Percentiles rank a stretch among this genome's conserved stretches.
phyloP scores from a whole-genome alignment of 2,797 vertebrate genomes.

The Periophthalmus magnuspinnatus region DNA sequence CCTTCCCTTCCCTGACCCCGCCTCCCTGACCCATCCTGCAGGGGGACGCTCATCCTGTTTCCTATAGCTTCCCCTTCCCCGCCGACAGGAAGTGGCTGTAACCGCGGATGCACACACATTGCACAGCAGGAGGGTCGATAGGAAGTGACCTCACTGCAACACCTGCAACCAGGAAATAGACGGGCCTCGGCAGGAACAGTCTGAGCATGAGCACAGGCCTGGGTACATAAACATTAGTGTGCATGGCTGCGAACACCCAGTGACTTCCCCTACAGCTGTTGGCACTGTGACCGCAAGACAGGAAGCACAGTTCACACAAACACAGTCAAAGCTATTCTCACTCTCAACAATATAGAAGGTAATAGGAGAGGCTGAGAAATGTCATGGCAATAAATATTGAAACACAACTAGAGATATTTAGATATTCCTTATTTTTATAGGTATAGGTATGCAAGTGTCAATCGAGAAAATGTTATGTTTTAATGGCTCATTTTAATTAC shows the following conservation, averaged over 20 bases:
- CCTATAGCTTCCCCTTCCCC: slow-evolving; percentile 72
- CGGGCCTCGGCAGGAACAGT: slow-evolving; percentile 39
- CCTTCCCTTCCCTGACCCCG: slow-evolving; percentile 53
- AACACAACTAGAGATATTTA: background rate
- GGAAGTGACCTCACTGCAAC: slow-evolving; percentile 81
- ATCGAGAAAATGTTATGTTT: background rate
- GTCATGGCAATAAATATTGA: background rate
- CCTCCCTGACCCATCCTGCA: slow-evolving; percentile 65
- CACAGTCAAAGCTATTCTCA: slow-evolving; percentile 12
- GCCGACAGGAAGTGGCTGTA: slow-evolving; percentile 72
- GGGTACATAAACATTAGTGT: slow-evolving; percentile 33
- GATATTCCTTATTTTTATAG: too few species aligned
- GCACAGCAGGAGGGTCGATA: slow-evolving; percentile 42
- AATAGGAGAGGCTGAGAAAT: slow-evolving; percentile 11
- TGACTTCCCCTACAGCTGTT: slow-evolving; percentile 77
- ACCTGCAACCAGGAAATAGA: slow-evolving; percentile 78
- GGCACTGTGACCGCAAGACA: slow-evolving; percentile 66
- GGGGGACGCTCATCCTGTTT: slow-evolving; percentile 81
- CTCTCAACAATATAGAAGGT: background rate
- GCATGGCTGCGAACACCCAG: slow-evolving; percentile 42
- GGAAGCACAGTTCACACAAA: slow-evolving; percentile 59
- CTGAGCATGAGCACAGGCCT: slow-evolving; percentile 13
- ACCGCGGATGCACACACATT: slow-evolving; percentile 47
- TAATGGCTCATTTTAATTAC: background rate
- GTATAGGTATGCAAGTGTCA: too few species aligned